Evolutionary conservation across 1,140 invertebrate species (phyloP).

Genomic region (Drosophila saltans): DNA sequence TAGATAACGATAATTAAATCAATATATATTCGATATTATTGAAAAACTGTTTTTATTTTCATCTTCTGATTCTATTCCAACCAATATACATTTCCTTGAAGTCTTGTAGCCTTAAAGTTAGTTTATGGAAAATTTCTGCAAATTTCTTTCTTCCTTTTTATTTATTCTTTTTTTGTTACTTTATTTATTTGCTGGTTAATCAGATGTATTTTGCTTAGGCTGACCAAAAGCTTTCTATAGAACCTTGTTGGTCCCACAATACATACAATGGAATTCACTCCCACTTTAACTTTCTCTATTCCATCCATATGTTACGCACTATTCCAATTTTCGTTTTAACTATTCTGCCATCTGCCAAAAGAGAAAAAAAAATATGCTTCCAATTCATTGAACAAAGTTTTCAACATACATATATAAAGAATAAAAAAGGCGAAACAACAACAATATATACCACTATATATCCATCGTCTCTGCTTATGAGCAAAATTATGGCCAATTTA

Average conservation of each 20-base stretch:
- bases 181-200: background rate
- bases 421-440: conserved; percentile 23
- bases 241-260: background rate
- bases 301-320: conserved; percentile 16
- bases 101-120: too few species aligned
- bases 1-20: too few species aligned
- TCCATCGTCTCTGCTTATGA: conserved; percentile 44
- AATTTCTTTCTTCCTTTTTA: too few species aligned
- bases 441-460: conserved; percentile 35
- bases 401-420: background rate
- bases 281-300: background rate
- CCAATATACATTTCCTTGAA: too few species aligned
- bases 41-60: too few species aligned
- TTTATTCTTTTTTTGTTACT: background rate
- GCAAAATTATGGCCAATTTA: conserved; percentile 59
- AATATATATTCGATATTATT: too few species aligned
- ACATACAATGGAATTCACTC: background rate
- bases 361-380: conserved; percentile 38
- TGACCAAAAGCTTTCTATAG: background rate
- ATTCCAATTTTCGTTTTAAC: conserved; percentile 17
- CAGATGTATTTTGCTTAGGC: background rate
- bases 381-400: conserved; percentile 50
- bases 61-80: too few species aligned
- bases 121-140: too few species aligned
- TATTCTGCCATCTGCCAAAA: conserved; percentile 11